Evolutionary conservation across 2,888 invertebrate genomes (phyloP).

Genomic region (Drosophila mulleri): DNA sequence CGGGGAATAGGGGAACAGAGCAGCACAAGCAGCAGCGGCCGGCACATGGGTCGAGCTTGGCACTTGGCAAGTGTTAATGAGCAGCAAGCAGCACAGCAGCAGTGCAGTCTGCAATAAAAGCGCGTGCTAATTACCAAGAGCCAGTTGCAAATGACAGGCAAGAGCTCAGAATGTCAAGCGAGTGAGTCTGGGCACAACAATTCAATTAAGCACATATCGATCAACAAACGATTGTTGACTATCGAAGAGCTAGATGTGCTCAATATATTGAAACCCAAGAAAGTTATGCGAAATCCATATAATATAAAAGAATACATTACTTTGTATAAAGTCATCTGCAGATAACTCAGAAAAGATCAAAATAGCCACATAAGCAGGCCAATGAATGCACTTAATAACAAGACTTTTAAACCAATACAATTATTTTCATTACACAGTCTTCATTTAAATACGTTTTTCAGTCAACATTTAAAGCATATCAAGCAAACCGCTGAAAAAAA

Average conservation of each 20-base stretch:
- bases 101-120: neutral
- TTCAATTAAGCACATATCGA: slow-evolving; percentile 10
- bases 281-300: neutral
- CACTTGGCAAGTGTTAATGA: slow-evolving; percentile 58
- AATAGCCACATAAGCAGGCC: neutral
- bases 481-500: neutral
- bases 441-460: no score
- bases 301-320: neutral
- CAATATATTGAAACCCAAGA: neutral
- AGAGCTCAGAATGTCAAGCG: slow-evolving; percentile 20
- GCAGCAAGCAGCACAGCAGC: slow-evolving; percentile 34
- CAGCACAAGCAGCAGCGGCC: neutral
- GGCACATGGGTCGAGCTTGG: neutral
- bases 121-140: slow-evolving; percentile 72
- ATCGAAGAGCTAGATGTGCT: neutral
- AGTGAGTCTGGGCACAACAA: neutral
- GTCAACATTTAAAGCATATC: neutral
- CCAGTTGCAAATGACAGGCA: slow-evolving; percentile 32
- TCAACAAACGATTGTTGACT: neutral
- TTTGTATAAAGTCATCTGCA: neutral
- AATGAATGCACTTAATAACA: no score
- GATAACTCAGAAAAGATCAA: neutral
- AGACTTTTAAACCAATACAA: neutral
- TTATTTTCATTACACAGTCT: no score
- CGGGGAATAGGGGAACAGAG: slow-evolving; percentile 42